These are phyloP conservation scores for Rhopalosiphum maidis DNA, from an alignment of 1,140 invertebrate genomes.

Conservation along the genomic window DNA sequence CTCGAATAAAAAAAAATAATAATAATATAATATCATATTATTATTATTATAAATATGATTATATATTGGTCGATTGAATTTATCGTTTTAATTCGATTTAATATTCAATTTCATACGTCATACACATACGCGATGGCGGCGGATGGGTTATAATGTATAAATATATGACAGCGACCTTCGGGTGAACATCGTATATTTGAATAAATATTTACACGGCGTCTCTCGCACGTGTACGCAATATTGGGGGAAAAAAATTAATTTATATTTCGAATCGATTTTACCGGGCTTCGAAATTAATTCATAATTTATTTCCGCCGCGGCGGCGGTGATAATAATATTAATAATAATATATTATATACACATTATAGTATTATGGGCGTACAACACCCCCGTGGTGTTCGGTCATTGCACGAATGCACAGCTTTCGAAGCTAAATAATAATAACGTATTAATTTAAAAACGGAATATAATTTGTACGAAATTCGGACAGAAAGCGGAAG, in stretches of 20 bases:
- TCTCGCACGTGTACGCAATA: not conserved
- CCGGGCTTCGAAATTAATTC: not conserved
- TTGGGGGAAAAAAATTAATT: not conserved
- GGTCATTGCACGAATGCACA: not conserved
- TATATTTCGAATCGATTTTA: not conserved
- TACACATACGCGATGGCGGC: not conserved
- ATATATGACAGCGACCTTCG: not conserved
- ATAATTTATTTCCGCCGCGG: not conserved
- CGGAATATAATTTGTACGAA: not conserved
- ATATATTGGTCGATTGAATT: constrained; percentile 5
- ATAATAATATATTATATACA: not conserved
- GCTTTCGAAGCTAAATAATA: constrained; percentile 1
- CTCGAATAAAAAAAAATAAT: not conserved
- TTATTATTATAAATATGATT: not conserved
- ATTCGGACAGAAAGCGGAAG: constrained; percentile 6
- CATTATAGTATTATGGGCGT: not conserved
- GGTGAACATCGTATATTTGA: constrained; percentile 29
- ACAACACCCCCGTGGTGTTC: not conserved
- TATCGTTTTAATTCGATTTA: constrained; percentile 36
- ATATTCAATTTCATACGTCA: constrained; percentile 30
- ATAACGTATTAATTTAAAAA: constrained; percentile 23
- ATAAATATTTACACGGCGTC: constrained; percentile 33
- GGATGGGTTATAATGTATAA: not conserved
- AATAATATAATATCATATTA: not conserved
- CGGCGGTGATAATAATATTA: not conserved